Evolutionary conservation across 2,113 vertebrate species (phyloP), one percentile per base, ranked within the genome.

Genomic region (Zosterops hypoxanthus): DNA sequence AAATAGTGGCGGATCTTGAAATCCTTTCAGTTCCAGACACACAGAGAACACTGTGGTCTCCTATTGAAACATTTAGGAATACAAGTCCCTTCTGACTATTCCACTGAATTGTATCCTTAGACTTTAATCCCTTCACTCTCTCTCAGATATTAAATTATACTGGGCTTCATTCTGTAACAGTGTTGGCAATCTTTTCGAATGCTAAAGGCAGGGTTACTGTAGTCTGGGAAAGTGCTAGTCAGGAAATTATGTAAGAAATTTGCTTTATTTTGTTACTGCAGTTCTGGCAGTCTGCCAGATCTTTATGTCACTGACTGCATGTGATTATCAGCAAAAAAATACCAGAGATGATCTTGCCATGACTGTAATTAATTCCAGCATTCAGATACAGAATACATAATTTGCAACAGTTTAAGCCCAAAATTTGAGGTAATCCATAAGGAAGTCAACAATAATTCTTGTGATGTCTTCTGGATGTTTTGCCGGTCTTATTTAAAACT

Each of bases 101-200:
- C 15, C 53, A 68, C 28, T 65, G 44, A 34, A 55, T 12, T 15
- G 8, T 49, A n/a, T 49, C 42, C 26, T 46, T 36, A 5, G 12
- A 53, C 75, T 82, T 44, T 4, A 52, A 44, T 61, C 15, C 46
- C 19, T 68, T 82, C 31, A 44, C 56, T 10, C 24, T 69, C 61
- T 56, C 41, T 44, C 36, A 60, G 25, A 46, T 44, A 53, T 5
- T 31, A 52, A 46, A 23, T 15, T 12, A 10, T n/a, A n/a, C 59
- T 15, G 10, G 7, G 31, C 33, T 90, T 61, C 0, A 0, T 82
- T 79, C 79, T 49, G 20, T 53, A 36, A 57, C 0, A 0, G 20
- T 61, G 6, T 22, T 68, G 22, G 46, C 34, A 42, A 59, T 9
- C 23, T 19, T 84, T 82, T 57, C 2, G 2, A 55, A 77, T 18